Base-by-base conservation (phyloP, 2,888 invertebrate species). In the Leptarthrus brevirostris region DNA sequence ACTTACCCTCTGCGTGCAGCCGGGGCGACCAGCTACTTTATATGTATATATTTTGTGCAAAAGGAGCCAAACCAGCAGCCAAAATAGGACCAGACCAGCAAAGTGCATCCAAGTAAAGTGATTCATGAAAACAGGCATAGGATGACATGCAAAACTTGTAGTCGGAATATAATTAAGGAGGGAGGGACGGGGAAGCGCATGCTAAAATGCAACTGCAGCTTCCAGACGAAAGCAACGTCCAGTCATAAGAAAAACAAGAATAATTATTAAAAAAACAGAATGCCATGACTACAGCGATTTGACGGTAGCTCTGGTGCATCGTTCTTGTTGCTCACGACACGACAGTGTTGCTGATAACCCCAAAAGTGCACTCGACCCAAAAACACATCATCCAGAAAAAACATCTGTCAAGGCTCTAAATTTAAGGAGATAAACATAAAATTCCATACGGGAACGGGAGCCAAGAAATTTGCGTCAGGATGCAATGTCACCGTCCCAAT, bases 291-390 rank as follows among this genome's bases (percentile, higher is more conserved):
- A 30, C 30, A 26, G 4, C 16, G 8, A 30, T 30, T n/a, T n/a
- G n/a, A n/a, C n/a, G n/a, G n/a, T n/a, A n/a, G n/a, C n/a, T 22
- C 64, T 58, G 58, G 36, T 58, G 58, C 58, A 58, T 58, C 20
- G 18, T 20, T 58, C 20, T 20, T 52, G 1, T 12, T 20, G 1
- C n/a, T n/a, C n/a, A n/a, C n/a, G n/a, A n/a, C n/a, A 18, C 18
- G n/a, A 22, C 10, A 54, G 4, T 20, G 8, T 54, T 54, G 34
- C 54, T 47, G 22, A 44, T 44, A 64, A 64, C 64, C 44, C 58
- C 14, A 71, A 71, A 71, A 71, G 24, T 71, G 71, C 71, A 71
- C 54, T 54, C 69, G 69, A 69, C 69, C 69, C 69, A 69, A 49
- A 69, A 69, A 69, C 52, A 26, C 16, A 34, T 6, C 49, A 52